A percentile compares a stretch with the other conserved stretches of the same genome.
These are phyloP conservation scores for Aphis gossypii DNA, from an alignment of 1,140 invertebrate genomes.

Conservation along the genomic window DNA sequence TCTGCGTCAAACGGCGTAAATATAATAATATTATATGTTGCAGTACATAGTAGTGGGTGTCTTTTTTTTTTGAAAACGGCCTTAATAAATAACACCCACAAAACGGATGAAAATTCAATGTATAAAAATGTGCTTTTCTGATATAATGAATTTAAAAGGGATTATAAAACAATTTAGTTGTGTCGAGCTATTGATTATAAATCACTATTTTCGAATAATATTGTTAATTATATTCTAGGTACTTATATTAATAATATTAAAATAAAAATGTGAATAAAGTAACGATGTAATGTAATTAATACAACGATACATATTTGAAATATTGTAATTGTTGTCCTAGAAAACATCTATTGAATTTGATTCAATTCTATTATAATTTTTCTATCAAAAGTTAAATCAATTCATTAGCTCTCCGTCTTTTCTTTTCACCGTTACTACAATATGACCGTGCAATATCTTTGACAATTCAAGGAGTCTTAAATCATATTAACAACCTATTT, in stretches of 20 bases:
- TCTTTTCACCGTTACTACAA: no score
- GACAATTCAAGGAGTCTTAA: neutral
- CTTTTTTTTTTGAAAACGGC: neutral
- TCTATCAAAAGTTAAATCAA: neutral
- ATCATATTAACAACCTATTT: no score
- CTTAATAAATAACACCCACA: constrained; percentile 18
- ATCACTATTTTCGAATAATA: neutral
- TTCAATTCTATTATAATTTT: no score
- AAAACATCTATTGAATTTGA: no score
- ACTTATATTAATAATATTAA: neutral
- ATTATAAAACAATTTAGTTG: neutral
- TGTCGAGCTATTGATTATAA: neutral
- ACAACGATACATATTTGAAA: no score
- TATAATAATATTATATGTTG: neutral
- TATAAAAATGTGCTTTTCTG: neutral
- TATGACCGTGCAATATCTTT: neutral
- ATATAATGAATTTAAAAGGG: neutral
- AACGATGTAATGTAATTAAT: neutral
- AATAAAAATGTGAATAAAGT: neutral
- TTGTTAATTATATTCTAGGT: neutral
- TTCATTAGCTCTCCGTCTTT: neutral
- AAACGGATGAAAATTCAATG: neutral
- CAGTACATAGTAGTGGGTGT: neutral
- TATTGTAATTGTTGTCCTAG: neutral
- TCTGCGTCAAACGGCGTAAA: neutral